Evolutionary conservation across 2,888 invertebrate species (phyloP), one percentile per base, ranked within the genome.

Genomic region (Brassicogethes aeneus): DNA sequence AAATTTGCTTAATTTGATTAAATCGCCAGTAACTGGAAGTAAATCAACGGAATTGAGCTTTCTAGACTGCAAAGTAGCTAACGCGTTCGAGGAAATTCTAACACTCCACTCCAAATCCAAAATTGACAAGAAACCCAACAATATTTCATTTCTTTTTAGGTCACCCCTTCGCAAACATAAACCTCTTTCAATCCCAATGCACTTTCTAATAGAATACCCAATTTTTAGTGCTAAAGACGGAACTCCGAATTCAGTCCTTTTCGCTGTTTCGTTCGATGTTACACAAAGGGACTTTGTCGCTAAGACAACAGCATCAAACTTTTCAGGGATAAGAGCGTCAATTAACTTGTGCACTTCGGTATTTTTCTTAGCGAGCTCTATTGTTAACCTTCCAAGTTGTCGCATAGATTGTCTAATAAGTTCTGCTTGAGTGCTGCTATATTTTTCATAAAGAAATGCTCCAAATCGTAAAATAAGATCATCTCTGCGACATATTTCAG

Each of bases 31-130:
- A 17, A 52, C 23, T 15, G 51, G 51, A 29, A 52, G 42, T 8
- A 52, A 35, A 44, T 51, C 43, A 8, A 40, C 34, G 7, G 35
- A 30, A 34, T 40, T 52, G 7, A 42, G 5, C 41, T 50, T 49
- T 36, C 43, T 39, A 2, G 34, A 39, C 34, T 50, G 35, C 3
- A 52, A 16, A 16, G 47, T 50, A 17, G 40, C 34, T 12, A 48
- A 16, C 13, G 52, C 50, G 45, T 42, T 43, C 1, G 48, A 50
- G 2, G 48, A 52, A 30, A 52, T 46, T 16, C 43, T 37, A 8
- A 42, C 39, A n/a, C 12, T 38, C 50, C 50, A 52, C 36, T 50
- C 50, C 14, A 52, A 36, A 17, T 50, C 43, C 40, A 52, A 41
- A 3, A 44, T 14, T 13, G 13, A 17, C 17, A 44, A 17, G 34